Base-by-base conservation (phyloP, 2,113 vertebrate genomes). In the Mus spicilegus region DNA sequence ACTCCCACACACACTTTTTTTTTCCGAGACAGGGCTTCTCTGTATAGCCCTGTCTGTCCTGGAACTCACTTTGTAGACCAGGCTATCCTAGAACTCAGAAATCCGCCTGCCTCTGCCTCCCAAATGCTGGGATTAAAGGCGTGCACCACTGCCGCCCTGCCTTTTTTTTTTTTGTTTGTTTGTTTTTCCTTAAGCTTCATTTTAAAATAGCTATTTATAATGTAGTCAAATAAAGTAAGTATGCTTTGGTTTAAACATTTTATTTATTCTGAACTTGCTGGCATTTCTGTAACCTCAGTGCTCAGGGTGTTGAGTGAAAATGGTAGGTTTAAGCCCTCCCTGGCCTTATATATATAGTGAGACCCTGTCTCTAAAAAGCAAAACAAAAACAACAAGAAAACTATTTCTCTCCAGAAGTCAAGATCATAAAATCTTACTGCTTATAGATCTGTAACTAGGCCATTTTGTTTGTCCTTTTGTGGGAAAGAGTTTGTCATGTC, bases 361-460 rank as follows among this genome's bases (percentile, higher is more conserved):
- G 39, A 42, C 81, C 56, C 24, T 65, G 58, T 30, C n/a, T 85
- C 7, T 46, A 63, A 63, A 63, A 22, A 28, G 75, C 75, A 76
- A 28, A 76, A 76, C 73, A 39, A 39, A 56, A 65, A 17, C 22
- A 28, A 7, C 10, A 86, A 69, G 28, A 51, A 69, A 87, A 51
- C 9, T 46, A 80, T 85, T 92, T 94, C 65, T 90, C 20, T 75
- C n/a, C 19, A 24, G 24, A 17, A 56, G 14, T 95, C 14, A 88
- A 39, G 51, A 58, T n/a, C 33, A 51, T 80, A 86, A 65, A 92
- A 46, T 93, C 49, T 78, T 93, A 91, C 0, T 39, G 61, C 33
- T 78, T 80, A 91, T 96, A 72, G 7, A 16, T 82, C 61, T 95
- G 28, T 91, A 56, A 96, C 54, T 81, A 80, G n/a, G 30, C 46